These are phyloP conservation scores for Rotaria magnacalcarata DNA, from an alignment of 2,888 invertebrate genomes.

Conservation along the genomic window DNA sequence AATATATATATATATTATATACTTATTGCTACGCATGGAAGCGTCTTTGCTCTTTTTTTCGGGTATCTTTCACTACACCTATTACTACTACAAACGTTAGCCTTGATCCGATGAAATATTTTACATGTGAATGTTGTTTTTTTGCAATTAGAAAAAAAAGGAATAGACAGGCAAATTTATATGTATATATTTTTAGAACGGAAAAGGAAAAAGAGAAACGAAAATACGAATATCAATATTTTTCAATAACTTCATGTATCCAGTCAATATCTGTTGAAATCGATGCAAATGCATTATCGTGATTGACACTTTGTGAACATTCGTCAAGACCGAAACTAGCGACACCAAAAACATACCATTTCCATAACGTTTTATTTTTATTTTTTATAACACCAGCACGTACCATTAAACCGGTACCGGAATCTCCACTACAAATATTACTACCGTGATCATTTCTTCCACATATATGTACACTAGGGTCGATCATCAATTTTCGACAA, in stretches of 20 bases:
- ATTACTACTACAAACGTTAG: not conserved
- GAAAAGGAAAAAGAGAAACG: not conserved
- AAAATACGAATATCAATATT: not conserved
- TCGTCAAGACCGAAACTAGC: constrained; percentile 1
- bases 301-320: not conserved
- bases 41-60: not conserved
- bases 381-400: not conserved
- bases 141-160: not conserved
- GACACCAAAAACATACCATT: constrained; percentile 35
- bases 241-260: not conserved
- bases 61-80: too few relatives aligned
- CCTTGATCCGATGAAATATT: not conserved
- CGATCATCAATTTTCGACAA: not conserved
- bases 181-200: not conserved
- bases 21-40: not conserved
- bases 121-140: not conserved
- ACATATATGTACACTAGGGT: not conserved
- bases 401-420: not conserved
- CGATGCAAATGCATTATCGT: constrained; percentile 27
- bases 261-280: constrained; percentile 26
- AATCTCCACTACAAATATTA: constrained; percentile 33
- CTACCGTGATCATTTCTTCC: not conserved
- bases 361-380: not conserved
- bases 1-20: too few relatives aligned
- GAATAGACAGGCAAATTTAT: not conserved